phyloP scores from a whole-genome alignment of 1,140 invertebrate species.

The Drosophila sucinea region DNA sequence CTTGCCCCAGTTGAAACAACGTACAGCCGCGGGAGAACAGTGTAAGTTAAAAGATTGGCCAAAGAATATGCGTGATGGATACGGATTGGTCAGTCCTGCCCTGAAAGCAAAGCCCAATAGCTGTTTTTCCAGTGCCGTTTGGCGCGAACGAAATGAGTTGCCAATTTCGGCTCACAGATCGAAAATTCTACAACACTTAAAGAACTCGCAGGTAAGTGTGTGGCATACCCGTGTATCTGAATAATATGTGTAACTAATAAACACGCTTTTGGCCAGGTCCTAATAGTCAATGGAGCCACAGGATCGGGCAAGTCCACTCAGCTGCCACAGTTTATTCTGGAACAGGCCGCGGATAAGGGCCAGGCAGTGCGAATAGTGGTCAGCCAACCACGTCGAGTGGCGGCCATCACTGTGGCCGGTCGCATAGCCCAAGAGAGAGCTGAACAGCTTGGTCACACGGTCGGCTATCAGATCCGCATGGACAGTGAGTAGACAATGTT shows the following conservation, averaged over 20 bases:
- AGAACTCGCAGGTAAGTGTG: conserved; percentile 39
- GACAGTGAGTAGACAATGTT: conserved; percentile 84
- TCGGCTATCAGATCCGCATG: conserved; percentile 97
- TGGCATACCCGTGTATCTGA: neutral
- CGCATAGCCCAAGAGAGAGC: conserved; percentile 92
- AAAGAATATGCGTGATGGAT: neutral
- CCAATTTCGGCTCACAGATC: conserved; percentile 35
- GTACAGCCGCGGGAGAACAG: no score
- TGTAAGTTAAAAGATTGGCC: neutral
- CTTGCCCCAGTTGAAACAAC: neutral
- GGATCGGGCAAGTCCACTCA: conserved; percentile 97
- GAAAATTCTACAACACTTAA: conserved; percentile 34
- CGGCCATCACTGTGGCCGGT: conserved; percentile 93
- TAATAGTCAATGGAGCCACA: conserved; percentile 91
- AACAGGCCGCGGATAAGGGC: conserved; percentile 87
- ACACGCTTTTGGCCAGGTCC: conserved; percentile 55
- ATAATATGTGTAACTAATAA: neutral
- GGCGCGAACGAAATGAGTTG: conserved; percentile 1
- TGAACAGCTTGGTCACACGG: conserved; percentile 92
- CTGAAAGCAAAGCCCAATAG: conserved; percentile 8
- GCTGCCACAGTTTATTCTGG: conserved; percentile 95
- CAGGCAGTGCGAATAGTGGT: conserved; percentile 93
- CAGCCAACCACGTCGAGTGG: conserved; percentile 95
- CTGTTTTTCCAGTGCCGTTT: neutral
- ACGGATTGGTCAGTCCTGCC: conserved; percentile 19